Conservation (phyloP, 2,113 vertebrate species). For the Tricholaema leucomelas region DNA sequence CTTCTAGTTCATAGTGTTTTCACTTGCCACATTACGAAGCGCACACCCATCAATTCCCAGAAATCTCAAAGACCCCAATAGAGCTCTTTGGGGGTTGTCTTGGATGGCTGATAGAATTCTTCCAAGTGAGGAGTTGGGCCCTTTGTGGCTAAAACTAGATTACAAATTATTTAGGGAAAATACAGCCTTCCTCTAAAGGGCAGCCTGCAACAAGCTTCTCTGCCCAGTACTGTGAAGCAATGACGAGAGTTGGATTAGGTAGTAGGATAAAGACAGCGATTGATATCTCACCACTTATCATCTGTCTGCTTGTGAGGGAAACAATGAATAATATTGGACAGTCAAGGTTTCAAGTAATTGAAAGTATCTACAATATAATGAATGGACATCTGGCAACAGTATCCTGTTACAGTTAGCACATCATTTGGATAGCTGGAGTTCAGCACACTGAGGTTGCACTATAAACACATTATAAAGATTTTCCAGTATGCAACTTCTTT, state of each 20-base stretch:
- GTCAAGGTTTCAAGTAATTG: conserved; percentile 20
- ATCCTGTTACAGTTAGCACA: background rate
- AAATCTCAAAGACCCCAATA: background rate
- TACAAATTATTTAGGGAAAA: background rate
- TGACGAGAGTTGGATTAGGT: background rate
- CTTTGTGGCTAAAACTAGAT: background rate
- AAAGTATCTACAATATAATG: background rate
- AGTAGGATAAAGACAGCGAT: background rate
- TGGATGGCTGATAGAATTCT: background rate
- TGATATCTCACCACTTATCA: background rate
- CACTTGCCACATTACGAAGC: background rate
- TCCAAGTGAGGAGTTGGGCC: background rate
- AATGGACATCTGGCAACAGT: conserved; percentile 16
- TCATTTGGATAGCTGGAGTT: background rate
- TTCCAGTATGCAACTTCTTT: conserved; percentile 10
- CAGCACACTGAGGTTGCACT: background rate
- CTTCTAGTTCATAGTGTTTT: background rate
- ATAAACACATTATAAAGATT: background rate
- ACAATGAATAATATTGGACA: background rate
- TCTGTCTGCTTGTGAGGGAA: background rate
- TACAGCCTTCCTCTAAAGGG: background rate
- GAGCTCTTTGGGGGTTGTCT: background rate
- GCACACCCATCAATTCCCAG: rapidly evolving
- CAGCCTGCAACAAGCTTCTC: background rate
- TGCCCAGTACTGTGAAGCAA: background rate